A percentile compares a stretch with the other conserved stretches of the same genome.
phyloP scores from a whole-genome alignment of 1,140 invertebrate genomes.

The Tetraneura akinire region DNA sequence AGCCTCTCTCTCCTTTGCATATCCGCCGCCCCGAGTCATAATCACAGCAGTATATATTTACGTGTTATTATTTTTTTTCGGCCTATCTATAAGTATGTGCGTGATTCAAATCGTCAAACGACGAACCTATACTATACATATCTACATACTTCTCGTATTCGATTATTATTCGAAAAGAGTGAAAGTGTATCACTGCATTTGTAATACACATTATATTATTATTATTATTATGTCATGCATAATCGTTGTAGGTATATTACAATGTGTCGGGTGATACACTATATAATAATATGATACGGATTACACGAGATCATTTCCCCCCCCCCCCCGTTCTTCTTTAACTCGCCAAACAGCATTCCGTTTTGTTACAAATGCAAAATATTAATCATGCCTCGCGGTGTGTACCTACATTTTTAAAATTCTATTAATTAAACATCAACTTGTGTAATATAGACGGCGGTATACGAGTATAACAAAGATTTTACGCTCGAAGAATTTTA shows the following conservation, averaged over 20 bases:
- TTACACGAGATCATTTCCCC: background rate
- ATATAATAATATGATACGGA: conserved; percentile 14
- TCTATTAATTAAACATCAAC: background rate
- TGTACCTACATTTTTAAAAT: background rate
- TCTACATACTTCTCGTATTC: no score
- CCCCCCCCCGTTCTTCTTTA: background rate
- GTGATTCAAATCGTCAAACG: background rate
- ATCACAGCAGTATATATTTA: no score
- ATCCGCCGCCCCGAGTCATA: no score
- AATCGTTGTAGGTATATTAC: background rate
- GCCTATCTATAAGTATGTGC: background rate
- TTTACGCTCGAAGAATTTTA: background rate
- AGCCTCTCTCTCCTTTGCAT: no score
- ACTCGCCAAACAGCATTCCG: conserved; percentile 3
- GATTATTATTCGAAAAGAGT: conserved; percentile 34
- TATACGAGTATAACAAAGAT: no score
- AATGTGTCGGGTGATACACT: no score
- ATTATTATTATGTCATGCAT: background rate
- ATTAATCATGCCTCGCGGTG: background rate
- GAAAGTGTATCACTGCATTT: conserved; percentile 21
- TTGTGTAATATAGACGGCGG: no score
- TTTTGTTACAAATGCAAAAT: background rate
- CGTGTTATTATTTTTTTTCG: no score
- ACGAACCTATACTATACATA: background rate
- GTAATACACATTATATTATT: background rate